These are phyloP conservation scores for Lithophane socia DNA, from an alignment of 2,888 invertebrate species.

Conservation along the genomic window DNA sequence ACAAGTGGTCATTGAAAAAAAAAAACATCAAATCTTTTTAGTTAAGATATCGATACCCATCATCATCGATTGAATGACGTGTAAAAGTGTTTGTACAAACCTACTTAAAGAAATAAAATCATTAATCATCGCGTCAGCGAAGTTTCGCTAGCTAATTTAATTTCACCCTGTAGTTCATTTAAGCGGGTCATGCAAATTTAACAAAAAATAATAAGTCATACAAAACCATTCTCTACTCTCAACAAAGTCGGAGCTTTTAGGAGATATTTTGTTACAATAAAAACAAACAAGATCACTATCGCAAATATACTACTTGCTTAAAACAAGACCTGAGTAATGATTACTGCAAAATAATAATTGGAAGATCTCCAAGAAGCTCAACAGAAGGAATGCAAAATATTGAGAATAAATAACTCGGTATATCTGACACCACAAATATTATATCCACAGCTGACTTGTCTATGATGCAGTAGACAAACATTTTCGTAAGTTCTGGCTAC, in stretches of 20 bases:
- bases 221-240: slow-evolving; percentile 74
- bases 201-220: slow-evolving; percentile 44
- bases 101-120: no score
- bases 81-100: no score
- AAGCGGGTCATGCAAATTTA: slow-evolving; percentile 54
- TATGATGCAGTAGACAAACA: slow-evolving; percentile 50
- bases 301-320: slow-evolving; percentile 64
- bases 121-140: no score
- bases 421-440: slow-evolving; percentile 60
- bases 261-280: slow-evolving; percentile 64
- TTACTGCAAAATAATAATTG: slow-evolving; percentile 57
- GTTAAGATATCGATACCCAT: no score
- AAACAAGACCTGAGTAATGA: slow-evolving; percentile 55
- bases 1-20: no score
- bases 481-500: slow-evolving; percentile 52
- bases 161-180: slow-evolving; percentile 26
- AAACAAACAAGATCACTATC: slow-evolving; percentile 56
- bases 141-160: no score
- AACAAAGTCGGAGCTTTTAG: slow-evolving; percentile 75
- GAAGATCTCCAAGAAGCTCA: slow-evolving; percentile 74
- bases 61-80: no score
- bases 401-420: slow-evolving; percentile 69
- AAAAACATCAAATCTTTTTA: no score
- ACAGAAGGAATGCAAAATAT: slow-evolving; percentile 77
- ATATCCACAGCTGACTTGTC: slow-evolving; percentile 57